A percentile compares a stretch with the other conserved stretches of the same genome.
phyloP scores from a whole-genome alignment of 1,140 invertebrate genomes.

The Drosophila carrolli region DNA sequence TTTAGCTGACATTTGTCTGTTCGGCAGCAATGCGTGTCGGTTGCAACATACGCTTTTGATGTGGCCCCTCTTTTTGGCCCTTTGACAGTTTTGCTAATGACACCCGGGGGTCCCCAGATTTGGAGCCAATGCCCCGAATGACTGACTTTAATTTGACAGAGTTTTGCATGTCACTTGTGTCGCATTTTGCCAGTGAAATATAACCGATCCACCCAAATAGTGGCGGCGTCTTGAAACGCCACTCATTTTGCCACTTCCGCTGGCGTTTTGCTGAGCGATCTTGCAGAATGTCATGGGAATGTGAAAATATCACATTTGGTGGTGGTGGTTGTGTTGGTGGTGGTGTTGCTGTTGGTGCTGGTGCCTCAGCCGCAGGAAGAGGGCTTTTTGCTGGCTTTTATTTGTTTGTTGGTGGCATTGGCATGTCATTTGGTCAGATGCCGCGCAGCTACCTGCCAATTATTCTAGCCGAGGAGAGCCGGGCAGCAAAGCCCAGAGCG shows the following conservation, averaged over 20 bases:
- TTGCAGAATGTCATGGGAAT: constrained; percentile 75
- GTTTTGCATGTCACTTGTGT: constrained; percentile 78
- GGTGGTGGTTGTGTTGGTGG: constrained; percentile 2
- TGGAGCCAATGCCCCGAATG: constrained; percentile 55
- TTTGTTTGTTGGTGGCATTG: constrained; percentile 51
- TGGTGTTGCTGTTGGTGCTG: not conserved
- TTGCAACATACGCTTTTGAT: constrained; percentile 46
- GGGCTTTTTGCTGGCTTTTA: constrained; percentile 51
- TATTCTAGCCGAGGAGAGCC: constrained; percentile 61
- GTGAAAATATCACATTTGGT: constrained; percentile 72
- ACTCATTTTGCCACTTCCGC: constrained; percentile 81
- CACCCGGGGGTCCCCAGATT: constrained; percentile 33
- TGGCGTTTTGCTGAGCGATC: constrained; percentile 46
- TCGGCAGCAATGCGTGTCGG: constrained; percentile 65
- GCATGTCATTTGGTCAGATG: constrained; percentile 73
- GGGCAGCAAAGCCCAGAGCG: constrained; percentile 44
- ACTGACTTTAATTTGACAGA: constrained; percentile 82
- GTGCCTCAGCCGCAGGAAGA: constrained; percentile 47
- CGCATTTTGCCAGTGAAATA: constrained; percentile 48
- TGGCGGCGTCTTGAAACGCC: constrained; percentile 79
- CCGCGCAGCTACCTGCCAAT: constrained; percentile 76
- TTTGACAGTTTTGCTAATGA: constrained; percentile 80
- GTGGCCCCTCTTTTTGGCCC: constrained; percentile 16
- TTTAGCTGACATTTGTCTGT: constrained; percentile 62
- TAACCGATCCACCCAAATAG: constrained; percentile 44